phyloP scores from a whole-genome alignment of 1,140 invertebrate genomes.

The Hyphantria cunea region DNA sequence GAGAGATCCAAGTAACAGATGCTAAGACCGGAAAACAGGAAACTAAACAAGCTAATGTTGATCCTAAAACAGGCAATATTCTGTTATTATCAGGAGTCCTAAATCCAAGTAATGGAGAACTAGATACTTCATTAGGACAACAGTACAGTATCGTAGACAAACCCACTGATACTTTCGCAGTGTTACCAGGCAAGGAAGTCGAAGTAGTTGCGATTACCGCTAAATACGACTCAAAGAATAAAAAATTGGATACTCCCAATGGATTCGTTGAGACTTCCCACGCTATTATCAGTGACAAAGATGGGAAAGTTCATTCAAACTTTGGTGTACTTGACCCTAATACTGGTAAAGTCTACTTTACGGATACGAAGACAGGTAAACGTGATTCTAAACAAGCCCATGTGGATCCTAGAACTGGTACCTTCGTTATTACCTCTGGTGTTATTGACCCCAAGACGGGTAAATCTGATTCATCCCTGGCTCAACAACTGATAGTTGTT shows the following conservation, averaged over 20 bases:
- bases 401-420: constrained; percentile 83
- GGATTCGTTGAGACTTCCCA: constrained; percentile 81
- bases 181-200: constrained; percentile 78
- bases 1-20: constrained; percentile 81
- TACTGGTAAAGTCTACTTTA: constrained; percentile 84
- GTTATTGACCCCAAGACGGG: constrained; percentile 85
- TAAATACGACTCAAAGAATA: constrained; percentile 82
- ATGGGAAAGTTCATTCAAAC: constrained; percentile 83
- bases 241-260: constrained; percentile 82
- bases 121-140: constrained; percentile 80
- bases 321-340: constrained; percentile 85
- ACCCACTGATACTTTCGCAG: constrained; percentile 83
- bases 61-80: constrained; percentile 83
- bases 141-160: constrained; percentile 84
- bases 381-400: constrained; percentile 82
- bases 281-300: constrained; percentile 78
- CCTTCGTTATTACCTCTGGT: constrained; percentile 83
- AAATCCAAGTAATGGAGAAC: constrained; percentile 80
- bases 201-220: constrained; percentile 82
- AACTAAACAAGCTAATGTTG: constrained; percentile 77
- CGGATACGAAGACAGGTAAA: constrained; percentile 85
- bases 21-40: constrained; percentile 82
- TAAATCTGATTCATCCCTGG: constrained; percentile 82
- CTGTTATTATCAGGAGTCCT: constrained; percentile 80
- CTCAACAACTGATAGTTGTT: constrained; percentile 84